Evolutionary conservation across 2,888 invertebrate genomes (phyloP).

Genomic region (Ormyrus nitidulus): DNA sequence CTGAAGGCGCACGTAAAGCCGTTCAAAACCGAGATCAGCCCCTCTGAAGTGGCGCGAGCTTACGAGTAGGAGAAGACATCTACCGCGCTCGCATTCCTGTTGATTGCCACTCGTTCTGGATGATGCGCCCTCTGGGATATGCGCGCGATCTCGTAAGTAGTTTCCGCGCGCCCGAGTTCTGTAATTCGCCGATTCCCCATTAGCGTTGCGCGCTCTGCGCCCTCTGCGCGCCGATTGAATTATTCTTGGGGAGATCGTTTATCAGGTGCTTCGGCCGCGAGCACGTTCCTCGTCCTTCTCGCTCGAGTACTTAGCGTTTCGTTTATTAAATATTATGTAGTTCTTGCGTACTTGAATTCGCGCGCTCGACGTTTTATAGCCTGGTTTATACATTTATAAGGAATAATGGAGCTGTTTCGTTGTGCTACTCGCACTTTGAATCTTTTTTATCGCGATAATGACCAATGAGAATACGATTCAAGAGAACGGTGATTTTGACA

Average conservation of each 20-base stretch:
- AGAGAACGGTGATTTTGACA: too few relatives aligned
- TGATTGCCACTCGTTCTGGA: constrained; percentile 51
- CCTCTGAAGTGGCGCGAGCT: too few relatives aligned
- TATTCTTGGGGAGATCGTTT: constrained; percentile 35
- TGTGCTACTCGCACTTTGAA: too few relatives aligned
- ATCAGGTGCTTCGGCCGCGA: constrained; percentile 4
- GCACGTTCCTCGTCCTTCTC: background rate
- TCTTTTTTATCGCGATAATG: too few relatives aligned
- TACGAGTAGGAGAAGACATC: background rate
- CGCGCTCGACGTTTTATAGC: too few relatives aligned
- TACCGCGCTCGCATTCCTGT: constrained; percentile 26
- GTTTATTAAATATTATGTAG: too few relatives aligned
- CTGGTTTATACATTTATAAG: too few relatives aligned
- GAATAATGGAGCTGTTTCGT: too few relatives aligned
- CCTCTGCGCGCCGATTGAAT: constrained; percentile 40
- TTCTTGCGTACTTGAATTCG: too few relatives aligned
- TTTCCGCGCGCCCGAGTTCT: constrained; percentile 17
- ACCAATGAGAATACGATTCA: too few relatives aligned
- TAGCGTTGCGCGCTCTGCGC: background rate
- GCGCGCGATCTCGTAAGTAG: constrained; percentile 1
- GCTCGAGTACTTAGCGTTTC: background rate
- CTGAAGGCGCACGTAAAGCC: too few relatives aligned
- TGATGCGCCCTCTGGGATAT: constrained; percentile 49
- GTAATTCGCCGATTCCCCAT: constrained; percentile 46
- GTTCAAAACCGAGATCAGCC: too few relatives aligned